Evolutionary conservation across 2,888 invertebrate genomes (phyloP).

Genomic region (Folsomia manolachei): DNA sequence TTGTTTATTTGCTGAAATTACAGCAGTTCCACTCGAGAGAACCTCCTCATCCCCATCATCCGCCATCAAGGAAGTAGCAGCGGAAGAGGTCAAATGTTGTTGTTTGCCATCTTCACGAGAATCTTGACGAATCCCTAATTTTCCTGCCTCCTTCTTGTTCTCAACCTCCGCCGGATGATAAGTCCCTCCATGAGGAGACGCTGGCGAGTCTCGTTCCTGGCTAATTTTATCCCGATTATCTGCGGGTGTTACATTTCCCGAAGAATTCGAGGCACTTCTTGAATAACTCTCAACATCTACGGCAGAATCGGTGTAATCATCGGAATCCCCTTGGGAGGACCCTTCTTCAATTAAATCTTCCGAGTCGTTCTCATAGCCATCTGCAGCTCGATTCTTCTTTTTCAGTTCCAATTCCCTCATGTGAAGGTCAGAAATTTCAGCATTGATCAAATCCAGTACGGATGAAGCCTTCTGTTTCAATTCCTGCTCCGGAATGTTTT

Average conservation of each 20-base stretch:
- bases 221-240: constrained; percentile 18
- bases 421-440: constrained; percentile 44
- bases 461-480: constrained; percentile 39
- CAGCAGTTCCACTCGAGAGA: not conserved
- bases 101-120: no score
- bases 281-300: constrained; percentile 38
- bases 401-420: constrained; percentile 43
- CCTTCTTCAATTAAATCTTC: constrained; percentile 35
- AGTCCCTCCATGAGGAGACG: not conserved
- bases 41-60: not conserved
- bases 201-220: not conserved
- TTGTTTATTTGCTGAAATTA: no score
- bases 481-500: constrained; percentile 32
- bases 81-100: not conserved
- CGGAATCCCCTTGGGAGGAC: constrained; percentile 29
- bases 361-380: constrained; percentile 12
- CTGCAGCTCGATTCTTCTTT: constrained; percentile 23
- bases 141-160: not conserved
- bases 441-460: constrained; percentile 42
- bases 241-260: constrained; percentile 40
- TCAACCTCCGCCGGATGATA: not conserved
- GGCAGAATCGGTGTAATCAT: constrained; percentile 41
- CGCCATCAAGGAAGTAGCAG: not conserved
- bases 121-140: no score
- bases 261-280: constrained; percentile 30